Evolutionary conservation across 2,113 vertebrate species (phyloP).

Genomic region (Vireo altiloquus): DNA sequence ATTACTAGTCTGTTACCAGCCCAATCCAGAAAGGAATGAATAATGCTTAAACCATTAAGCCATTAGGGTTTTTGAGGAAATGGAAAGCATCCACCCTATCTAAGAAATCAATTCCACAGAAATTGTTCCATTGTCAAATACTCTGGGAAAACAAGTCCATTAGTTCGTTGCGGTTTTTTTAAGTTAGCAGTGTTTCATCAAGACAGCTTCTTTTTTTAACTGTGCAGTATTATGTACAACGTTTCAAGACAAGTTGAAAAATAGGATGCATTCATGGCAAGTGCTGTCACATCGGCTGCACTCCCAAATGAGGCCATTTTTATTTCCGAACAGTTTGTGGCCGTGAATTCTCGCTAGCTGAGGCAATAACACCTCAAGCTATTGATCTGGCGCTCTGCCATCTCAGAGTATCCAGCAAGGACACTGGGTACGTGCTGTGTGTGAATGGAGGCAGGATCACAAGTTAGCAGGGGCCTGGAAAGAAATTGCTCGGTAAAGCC

Average conservation of each 20-base stretch:
- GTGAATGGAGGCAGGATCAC: neutral
- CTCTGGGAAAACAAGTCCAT: neutral
- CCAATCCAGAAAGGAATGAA: neutral
- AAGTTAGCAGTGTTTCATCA: neutral
- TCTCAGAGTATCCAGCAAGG: neutral
- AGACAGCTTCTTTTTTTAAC: neutral
- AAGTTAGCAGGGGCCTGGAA: neutral
- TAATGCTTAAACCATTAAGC: neutral
- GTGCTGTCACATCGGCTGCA: neutral
- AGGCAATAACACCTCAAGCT: neutral
- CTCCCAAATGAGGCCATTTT: neutral
- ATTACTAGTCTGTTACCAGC: neutral
- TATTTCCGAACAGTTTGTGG: neutral
- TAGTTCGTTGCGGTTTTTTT: neutral
- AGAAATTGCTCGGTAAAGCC: neutral
- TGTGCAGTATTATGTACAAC: neutral
- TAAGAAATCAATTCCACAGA: conserved; percentile 22
- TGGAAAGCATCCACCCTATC: conserved; percentile 26
- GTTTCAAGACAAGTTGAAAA: neutral
- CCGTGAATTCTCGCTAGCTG: neutral
- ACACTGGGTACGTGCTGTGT: neutral
- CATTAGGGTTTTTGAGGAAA: conserved; percentile 32
- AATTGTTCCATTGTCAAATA: neutral
- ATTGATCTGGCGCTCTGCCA: neutral
- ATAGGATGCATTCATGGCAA: neutral